Evolutionary conservation across 1,140 invertebrate species (phyloP), one percentile per base, ranked within the genome.

Genomic region (Lucilia cuprina): DNA sequence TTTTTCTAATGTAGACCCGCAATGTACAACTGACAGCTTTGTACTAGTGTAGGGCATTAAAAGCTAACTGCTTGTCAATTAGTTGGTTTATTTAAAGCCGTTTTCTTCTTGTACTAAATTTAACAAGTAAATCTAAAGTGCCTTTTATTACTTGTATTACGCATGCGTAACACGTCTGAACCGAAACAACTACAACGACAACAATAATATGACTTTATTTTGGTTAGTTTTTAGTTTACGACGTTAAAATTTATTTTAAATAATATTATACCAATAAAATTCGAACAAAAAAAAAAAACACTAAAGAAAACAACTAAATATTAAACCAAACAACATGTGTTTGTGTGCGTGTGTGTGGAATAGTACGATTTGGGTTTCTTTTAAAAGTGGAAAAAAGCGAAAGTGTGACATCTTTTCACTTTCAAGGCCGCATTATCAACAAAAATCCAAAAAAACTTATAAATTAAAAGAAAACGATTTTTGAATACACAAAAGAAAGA

Each of bases 371-470:
- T 60, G 55, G 13, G 55, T 60, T 60, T 17, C n/a, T 60, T 55
- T 60, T 17, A 75, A 83, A 83, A 83, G 35, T 35, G 74, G 55
- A 77, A 84, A 89, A 90, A 90, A 90, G 89, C 89, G 89, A 90
- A 90, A 90, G 89, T 90, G 87, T 89, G 85, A 86, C 85, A 86
- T 86, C 90, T 89, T 90, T 90, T 90, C 89, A 89, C 89, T 90
- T 90, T 90, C 89, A 86, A 85, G 85, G 84, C 85, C 84, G 84
- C 65, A 47, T 85, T 65, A 84, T 47, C 77, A 84, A 74, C n/a
- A n/a, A n/a, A 75, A 35, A 74, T 55, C 17, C 5, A 13, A 55
- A 55, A 55, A 55, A 55, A 55, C 19, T n/a, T 65, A 19, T 65
- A 65, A 65, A 65, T 65, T 70, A 70, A 70, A 70, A 21, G 65